Percentiles rank a stretch among this genome's conserved stretches.
Evolutionary conservation across 2,113 vertebrate genomes (phyloP).

Genomic region (Dasypus novemcinctus): DNA sequence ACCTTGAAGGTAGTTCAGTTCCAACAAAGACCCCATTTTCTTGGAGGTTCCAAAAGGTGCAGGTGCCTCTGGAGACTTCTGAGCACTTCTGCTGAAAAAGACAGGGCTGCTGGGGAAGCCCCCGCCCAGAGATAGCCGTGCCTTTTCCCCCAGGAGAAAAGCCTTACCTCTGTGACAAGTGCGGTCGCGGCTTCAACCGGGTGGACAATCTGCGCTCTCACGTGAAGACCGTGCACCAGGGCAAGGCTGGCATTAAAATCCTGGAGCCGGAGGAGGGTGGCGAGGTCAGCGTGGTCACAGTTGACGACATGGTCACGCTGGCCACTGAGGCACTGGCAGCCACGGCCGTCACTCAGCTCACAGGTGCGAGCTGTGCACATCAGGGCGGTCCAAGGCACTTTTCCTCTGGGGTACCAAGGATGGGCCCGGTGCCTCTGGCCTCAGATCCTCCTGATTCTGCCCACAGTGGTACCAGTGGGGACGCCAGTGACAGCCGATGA

Average conservation of each 20-base stretch:
- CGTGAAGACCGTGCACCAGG: constrained; percentile 97
- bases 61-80: neutral
- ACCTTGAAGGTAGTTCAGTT: neutral
- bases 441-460: constrained; percentile 34
- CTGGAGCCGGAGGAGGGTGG: constrained; percentile 86
- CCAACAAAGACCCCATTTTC: neutral
- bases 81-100: constrained; percentile 22
- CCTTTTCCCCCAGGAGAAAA: constrained; percentile 90
- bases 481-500: constrained; percentile 91
- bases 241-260: constrained; percentile 95
- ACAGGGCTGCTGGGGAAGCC: constrained; percentile 13
- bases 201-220: constrained; percentile 99
- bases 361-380: constrained; percentile 82
- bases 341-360: constrained; percentile 93
- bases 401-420: neutral
- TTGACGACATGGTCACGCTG: constrained; percentile 94
- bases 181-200: constrained; percentile 95
- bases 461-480: constrained; percentile 91
- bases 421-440: neutral
- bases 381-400: neutral
- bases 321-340: constrained; percentile 92
- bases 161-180: constrained; percentile 97
- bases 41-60: neutral
- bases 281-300: constrained; percentile 94
- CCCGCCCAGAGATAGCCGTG: constrained; percentile 47